phyloP scores from a whole-genome alignment of 2,113 vertebrate species.

The Eptesicus fuscus region DNA sequence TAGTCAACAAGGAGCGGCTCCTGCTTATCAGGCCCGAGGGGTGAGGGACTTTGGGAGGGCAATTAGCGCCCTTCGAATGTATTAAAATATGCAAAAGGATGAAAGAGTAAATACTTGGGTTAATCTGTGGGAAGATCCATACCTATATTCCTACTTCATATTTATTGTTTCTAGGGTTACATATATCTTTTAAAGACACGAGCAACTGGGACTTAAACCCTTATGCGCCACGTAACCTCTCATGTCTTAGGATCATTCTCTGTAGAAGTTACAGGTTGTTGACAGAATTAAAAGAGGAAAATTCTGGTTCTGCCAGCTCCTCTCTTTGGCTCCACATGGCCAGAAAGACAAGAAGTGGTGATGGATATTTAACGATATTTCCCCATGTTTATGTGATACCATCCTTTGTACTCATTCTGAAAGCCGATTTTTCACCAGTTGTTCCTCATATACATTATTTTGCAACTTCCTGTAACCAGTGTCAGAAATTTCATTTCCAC shows the following conservation, averaged over 20 bases:
- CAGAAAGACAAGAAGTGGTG: neutral
- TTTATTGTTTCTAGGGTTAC: neutral
- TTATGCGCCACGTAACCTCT: neutral
- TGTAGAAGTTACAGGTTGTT: neutral
- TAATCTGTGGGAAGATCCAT: neutral
- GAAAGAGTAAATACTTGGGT: neutral
- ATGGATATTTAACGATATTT: neutral
- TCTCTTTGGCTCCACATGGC: neutral
- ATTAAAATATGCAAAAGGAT: neutral
- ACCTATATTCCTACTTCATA: neutral
- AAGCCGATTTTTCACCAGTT: neutral
- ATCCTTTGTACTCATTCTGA: constrained; percentile 1
- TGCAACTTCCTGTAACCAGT: constrained; percentile 3
- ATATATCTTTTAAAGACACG: neutral
- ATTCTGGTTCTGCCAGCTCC: neutral
- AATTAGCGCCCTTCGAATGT: neutral
- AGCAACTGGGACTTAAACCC: neutral
- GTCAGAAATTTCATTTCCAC: constrained; percentile 41
- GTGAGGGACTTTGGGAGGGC: neutral
- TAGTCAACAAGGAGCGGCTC: neutral
- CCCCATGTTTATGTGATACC: neutral
- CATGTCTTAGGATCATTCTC: neutral
- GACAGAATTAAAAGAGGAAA: neutral
- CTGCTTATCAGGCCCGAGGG: neutral
- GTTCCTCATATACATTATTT: neutral